phyloP scores from a whole-genome alignment of 2,888 invertebrate species.

The Pseudococcus longispinus region DNA sequence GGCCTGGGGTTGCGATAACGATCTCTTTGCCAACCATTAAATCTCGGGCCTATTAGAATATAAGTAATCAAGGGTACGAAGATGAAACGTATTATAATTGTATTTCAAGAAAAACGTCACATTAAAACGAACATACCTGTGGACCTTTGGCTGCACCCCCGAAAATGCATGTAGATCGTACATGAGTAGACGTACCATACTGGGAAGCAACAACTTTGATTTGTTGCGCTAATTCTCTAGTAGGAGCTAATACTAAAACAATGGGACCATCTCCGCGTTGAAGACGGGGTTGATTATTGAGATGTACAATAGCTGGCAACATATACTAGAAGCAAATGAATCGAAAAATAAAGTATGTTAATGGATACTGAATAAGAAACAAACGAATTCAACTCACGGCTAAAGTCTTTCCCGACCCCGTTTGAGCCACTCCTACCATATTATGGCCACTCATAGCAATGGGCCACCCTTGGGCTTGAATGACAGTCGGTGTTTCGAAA shows the following conservation, averaged over 20 bases:
- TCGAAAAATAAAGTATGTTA: neutral
- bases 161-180: conserved; percentile 69
- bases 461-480: conserved; percentile 96
- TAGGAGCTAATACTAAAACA: conserved; percentile 87
- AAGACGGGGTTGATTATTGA: conserved; percentile 86
- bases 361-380: neutral
- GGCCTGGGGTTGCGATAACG: conserved; percentile 93
- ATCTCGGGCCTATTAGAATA: conserved; percentile 77
- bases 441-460: conserved; percentile 90
- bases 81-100: neutral
- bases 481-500: conserved; percentile 88
- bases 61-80: conserved; percentile 65
- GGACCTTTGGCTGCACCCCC: conserved; percentile 70
- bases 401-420: conserved; percentile 89
- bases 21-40: conserved; percentile 91
- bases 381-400: conserved; percentile 65
- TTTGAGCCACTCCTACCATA: conserved; percentile 95
- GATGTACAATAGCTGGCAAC: conserved; percentile 92
- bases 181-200: conserved; percentile 64
- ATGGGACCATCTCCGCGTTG: conserved; percentile 92
- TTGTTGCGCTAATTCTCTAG: conserved; percentile 87
- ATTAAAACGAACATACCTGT: conserved; percentile 57
- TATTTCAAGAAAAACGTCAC: too few species aligned
- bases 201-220: conserved; percentile 73
- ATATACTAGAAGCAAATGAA: conserved; percentile 73